phyloP scores from a whole-genome alignment of 2,888 invertebrate species.

The Pomacea canaliculata region DNA sequence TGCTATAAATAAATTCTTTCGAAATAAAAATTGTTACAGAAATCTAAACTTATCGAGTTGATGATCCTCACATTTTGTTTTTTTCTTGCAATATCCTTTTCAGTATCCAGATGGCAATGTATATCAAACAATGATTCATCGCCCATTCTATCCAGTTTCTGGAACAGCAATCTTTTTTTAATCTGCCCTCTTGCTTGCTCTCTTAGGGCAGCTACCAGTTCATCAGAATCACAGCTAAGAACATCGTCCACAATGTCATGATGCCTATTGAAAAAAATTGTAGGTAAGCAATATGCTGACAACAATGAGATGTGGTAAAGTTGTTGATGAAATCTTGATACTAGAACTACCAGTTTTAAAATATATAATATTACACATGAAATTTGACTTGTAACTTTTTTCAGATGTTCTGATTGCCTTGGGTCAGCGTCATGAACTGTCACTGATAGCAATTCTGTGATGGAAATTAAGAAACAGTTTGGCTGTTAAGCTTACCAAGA shows the following conservation, averaged over 20 bases:
- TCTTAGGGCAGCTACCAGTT: neutral
- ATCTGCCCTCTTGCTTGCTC: neutral
- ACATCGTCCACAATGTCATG: constrained; percentile 45
- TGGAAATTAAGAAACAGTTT: too few species aligned
- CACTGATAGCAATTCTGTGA: too few species aligned
- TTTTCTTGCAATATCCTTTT: constrained; percentile 21
- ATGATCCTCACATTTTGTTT: constrained; percentile 4
- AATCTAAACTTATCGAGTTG: too few species aligned
- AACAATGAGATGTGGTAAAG: too few species aligned
- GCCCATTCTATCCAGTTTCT: constrained; percentile 11
- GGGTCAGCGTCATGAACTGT: too few species aligned
- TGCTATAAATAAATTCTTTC: too few species aligned
- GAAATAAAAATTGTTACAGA: too few species aligned
- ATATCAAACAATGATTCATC: constrained; percentile 22
- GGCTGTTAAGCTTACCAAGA: too few species aligned
- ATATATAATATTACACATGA: neutral
- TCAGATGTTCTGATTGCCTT: too few species aligned
- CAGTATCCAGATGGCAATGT: constrained; percentile 42
- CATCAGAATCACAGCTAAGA: constrained; percentile 33
- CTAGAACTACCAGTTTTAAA: too few species aligned
- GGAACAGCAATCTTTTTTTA: neutral
- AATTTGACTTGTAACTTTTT: neutral
- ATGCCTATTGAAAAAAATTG: constrained; percentile 36
- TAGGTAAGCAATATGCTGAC: too few species aligned
- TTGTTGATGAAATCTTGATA: too few species aligned